Base-by-base conservation (phyloP, 2,888 invertebrate genomes). In the Mythimna vitellina region DNA sequence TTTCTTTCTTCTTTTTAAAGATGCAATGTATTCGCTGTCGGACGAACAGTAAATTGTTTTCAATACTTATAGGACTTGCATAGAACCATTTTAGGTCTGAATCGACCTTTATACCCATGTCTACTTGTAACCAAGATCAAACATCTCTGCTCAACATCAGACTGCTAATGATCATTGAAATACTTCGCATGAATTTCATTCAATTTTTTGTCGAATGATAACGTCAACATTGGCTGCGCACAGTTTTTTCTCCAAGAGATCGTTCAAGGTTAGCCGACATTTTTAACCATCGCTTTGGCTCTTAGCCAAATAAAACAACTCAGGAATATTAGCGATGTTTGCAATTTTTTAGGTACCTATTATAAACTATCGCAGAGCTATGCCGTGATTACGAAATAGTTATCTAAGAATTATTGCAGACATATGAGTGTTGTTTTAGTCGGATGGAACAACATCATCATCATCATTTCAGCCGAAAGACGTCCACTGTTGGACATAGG, bases 231-330 rank as follows among this genome's bases (percentile, higher is more conserved):
- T 54, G 17, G 38, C 62, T 69, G 58, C 57, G 22, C 32, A 66
- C 58, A 58, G 49, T 65, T 58, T 74, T 65, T 64, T 61, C 20
- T 51, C 35, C 54, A 67, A 64, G 49, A 63, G 38, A 61, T 51
- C 42, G 51, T 70, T 76, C 61, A 79, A 81, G 78, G 78, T 75
- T 70, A 75, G 54, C 64, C 76, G 66, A 76, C 64, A 67, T 64
- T 76, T 80, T 81, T 81, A 80, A 79, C 66, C 60, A 57, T 51
- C 29, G 51, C 42, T 76, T 80, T 79, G 78, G 78, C 78, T 8
- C 9, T 6, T 0, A 6, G 65, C 76, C 78, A 78, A 80, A 38
- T 63, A 76, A 61, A 78, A 76, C 46, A 61, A 35, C 46, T 60
- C 51, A 6, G 12, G 35, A 14, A 38, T 67, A 64, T 66, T 64